Conservation (phyloP, 2,888 invertebrate species). For the Podotricha telesiphe region DNA sequence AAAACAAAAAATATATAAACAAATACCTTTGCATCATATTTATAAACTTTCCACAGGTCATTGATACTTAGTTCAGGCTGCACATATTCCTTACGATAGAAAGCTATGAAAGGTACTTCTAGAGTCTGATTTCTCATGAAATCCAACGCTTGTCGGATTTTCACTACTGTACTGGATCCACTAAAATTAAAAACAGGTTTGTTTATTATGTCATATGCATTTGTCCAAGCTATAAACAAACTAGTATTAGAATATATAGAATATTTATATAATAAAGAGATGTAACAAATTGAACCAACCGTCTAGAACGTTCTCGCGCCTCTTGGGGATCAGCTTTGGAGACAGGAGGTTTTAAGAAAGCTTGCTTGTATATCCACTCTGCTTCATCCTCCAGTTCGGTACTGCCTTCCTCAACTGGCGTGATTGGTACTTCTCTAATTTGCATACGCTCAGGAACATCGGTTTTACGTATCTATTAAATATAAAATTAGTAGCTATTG, state of each 20-base stretch:
- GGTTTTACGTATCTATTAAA: constrained; percentile 88
- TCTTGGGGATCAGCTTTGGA: constrained; percentile 88
- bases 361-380: constrained; percentile 98
- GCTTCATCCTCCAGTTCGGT: constrained; percentile 96
- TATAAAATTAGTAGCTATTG: background rate
- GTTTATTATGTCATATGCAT: background rate
- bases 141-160: constrained; percentile 96
- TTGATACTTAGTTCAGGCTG: constrained; percentile 96
- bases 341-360: constrained; percentile 92
- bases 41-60: constrained; percentile 99
- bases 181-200: constrained; percentile 54
- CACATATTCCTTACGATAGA: constrained; percentile 99
- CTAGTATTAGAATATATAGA: no score
- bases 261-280: no score
- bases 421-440: constrained; percentile 93
- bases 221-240: no score
- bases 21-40: constrained; percentile 93
- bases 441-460: constrained; percentile 97
- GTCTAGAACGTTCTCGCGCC: constrained; percentile 71
- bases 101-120: constrained; percentile 99
- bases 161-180: constrained; percentile 88
- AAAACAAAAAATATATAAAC: background rate
- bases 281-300: constrained; percentile 51
- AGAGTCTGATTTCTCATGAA: constrained; percentile 97
- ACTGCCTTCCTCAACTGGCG: constrained; percentile 91